phyloP scores from a whole-genome alignment of 2,797 vertebrate species.

The Rhadinocentrus ornatus region DNA sequence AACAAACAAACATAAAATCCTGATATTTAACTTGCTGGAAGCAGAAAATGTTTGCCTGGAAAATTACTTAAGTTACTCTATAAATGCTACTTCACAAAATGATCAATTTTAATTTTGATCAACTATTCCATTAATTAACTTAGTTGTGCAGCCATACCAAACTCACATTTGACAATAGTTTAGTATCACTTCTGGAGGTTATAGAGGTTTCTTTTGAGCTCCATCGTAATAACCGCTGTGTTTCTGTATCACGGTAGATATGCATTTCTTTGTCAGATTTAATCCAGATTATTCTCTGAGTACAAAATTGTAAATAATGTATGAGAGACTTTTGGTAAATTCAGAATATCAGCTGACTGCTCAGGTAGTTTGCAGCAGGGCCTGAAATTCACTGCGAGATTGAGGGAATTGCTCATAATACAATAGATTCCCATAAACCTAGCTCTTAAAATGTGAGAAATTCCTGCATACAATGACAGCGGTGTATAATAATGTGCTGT shows the following conservation, averaged over 20 bases:
- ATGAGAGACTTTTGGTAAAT: conserved; percentile 20
- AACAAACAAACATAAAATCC: background rate
- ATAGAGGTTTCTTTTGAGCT: conserved; percentile 30
- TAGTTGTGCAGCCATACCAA: background rate
- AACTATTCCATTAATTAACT: background rate
- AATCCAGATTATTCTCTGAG: conserved; percentile 36
- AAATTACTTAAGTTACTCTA: background rate
- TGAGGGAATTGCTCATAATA: no score
- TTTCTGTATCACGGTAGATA: background rate
- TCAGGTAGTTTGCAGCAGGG: background rate
- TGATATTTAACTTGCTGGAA: background rate
- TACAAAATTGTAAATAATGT: conserved; percentile 14
- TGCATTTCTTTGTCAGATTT: conserved; percentile 13
- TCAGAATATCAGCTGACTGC: background rate
- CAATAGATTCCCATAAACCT: no score
- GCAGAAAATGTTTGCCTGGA: background rate
- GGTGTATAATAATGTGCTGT: no score
- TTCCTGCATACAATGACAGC: no score
- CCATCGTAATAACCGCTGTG: background rate
- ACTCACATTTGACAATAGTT: background rate
- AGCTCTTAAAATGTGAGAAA: no score
- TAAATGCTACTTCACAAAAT: background rate
- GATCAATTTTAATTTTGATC: background rate
- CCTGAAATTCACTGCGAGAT: no score
- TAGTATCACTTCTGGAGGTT: background rate